Conservation (phyloP, 2,113 vertebrate genomes). For the Urocitellus parryii region DNA sequence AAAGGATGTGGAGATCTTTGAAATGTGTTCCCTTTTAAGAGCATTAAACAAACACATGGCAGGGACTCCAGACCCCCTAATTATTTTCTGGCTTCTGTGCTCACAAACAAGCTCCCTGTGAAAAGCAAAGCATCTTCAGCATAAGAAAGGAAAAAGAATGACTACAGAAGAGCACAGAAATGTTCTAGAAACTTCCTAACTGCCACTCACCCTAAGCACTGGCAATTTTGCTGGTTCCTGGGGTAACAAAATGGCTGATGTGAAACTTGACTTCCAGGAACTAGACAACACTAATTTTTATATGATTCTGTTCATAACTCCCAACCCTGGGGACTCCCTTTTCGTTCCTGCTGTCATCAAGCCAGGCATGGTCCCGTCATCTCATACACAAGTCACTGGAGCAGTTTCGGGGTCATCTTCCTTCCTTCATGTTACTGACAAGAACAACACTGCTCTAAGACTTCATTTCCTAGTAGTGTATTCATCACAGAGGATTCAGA, state of each 20-base stretch:
- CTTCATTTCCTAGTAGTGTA: neutral
- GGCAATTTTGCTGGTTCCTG: neutral
- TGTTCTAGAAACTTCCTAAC: conserved; percentile 37
- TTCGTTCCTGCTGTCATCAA: neutral
- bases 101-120: conserved; percentile 14
- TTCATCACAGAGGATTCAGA: neutral
- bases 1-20: conserved; percentile 49
- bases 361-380: neutral
- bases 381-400: neutral
- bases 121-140: conserved; percentile 26
- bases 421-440: neutral
- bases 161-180: conserved; percentile 41
- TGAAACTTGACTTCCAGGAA: neutral
- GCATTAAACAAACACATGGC: conserved; percentile 26
- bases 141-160: conserved; percentile 19
- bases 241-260: neutral
- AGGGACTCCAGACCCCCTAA: neutral
- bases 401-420: neutral
- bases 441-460: neutral
- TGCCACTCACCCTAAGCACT: neutral
- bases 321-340: neutral
- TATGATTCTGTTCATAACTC: neutral
- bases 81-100: conserved; percentile 62
- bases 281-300: neutral
- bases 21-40: conserved; percentile 70